A percentile compares a stretch with the other conserved stretches of the same genome.
Evolutionary conservation across 2,797 vertebrate genomes (phyloP).

Genomic region (Uromys caudimaculatus): DNA sequence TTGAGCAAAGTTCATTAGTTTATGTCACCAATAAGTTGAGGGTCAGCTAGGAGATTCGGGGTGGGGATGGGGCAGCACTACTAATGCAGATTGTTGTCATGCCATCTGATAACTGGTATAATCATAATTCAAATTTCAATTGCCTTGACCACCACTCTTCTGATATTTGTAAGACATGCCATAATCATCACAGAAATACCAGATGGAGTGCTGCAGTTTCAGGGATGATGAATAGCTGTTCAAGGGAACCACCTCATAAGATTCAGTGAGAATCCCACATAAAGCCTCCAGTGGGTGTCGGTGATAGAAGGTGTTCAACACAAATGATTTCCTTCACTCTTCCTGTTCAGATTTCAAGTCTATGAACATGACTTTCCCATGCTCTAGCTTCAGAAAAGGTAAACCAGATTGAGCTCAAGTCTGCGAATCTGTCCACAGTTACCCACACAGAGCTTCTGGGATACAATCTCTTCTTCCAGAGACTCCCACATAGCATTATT

Average conservation of each 20-base stretch:
- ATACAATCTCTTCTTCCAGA: constrained; percentile 69
- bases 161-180: neutral
- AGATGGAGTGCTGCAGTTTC: constrained; percentile 37
- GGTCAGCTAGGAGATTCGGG: neutral
- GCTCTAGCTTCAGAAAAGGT: constrained; percentile 53
- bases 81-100: neutral
- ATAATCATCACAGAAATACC: neutral
- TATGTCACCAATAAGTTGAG: neutral
- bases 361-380: constrained; percentile 46
- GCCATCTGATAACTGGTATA: neutral
- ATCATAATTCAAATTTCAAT: neutral
- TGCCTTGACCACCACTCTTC: neutral
- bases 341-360: constrained; percentile 40
- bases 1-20: constrained; percentile 36
- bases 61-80: neutral
- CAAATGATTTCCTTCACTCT: constrained; percentile 9
- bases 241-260: constrained; percentile 19
- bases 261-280: neutral
- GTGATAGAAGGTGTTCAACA: constrained; percentile 41
- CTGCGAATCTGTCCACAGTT: constrained; percentile 81
- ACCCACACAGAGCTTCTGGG: constrained; percentile 79
- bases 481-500: constrained; percentile 80
- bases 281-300: neutral
- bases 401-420: constrained; percentile 76
- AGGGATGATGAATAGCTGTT: constrained; percentile 36